phyloP scores from a whole-genome alignment of 2,797 vertebrate species.

The Dipus sagitta region DNA sequence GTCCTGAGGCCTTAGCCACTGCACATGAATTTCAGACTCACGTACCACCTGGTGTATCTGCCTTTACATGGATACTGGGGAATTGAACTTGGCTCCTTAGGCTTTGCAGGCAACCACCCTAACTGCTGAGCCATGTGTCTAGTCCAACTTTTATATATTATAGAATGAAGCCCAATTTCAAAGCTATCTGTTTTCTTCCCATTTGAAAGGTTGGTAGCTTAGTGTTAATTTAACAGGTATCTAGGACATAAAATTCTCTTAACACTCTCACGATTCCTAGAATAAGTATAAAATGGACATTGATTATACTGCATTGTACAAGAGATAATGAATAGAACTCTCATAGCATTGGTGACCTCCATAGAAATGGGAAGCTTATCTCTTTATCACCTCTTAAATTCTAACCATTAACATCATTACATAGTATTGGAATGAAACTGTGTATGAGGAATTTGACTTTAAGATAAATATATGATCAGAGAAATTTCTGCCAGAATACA shows the following conservation, averaged over 20 bases:
- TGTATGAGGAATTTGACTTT: background rate
- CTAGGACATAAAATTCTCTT: background rate
- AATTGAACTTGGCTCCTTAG: no score
- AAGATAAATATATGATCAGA: background rate
- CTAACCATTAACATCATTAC: background rate
- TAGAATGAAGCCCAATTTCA: background rate
- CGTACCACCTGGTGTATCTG: no score
- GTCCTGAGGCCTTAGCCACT: no score
- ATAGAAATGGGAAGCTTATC: rapidly evolving
- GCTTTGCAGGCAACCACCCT: no score
- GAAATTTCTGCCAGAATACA: background rate
- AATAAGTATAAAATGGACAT: slow-evolving; percentile 15
- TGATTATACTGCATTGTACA: background rate
- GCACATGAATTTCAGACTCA: no score
- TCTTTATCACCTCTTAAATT: background rate
- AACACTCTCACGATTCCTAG: background rate
- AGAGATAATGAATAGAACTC: background rate
- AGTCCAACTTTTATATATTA: background rate
- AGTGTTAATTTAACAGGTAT: background rate
- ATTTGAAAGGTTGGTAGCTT: background rate
- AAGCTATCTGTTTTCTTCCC: slow-evolving; percentile 7
- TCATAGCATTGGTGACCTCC: background rate
- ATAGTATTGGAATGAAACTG: background rate
- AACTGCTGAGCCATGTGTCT: no score
- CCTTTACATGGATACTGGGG: no score